Evolutionary conservation across 1,140 invertebrate species (phyloP), one percentile per base, ranked within the genome.

Genomic region (Temnothorax curvispinosus): DNA sequence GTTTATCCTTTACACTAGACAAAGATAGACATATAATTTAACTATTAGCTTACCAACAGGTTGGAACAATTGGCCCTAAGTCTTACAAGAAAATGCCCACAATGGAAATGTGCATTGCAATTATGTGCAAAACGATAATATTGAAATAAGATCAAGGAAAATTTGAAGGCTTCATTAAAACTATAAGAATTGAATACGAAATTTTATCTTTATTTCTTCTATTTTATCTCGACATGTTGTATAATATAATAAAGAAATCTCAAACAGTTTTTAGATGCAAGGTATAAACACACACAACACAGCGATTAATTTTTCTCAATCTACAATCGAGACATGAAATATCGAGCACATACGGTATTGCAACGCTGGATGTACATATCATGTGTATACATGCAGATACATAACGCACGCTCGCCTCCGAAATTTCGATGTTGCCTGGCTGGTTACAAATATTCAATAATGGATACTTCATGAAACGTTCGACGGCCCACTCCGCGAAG

Each of bases 391-490:
- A 27, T 27, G 27, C 1, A 27, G 27, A n/a, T 67, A 74, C 7
- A 18, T 4, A 18, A 35, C 13, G 38, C 64, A 32, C 35, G 35
- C 11, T 27, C 13, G 13, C 27, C 47, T 82, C 4, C n/a, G 15
- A 81, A 81, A 81, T 81, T 21, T 84, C 80, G 80, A 69, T 50
- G 44, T 60, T 60, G 27, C 67, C 27, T 21, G 27, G 80, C 44
- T 41, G 54, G 47, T 84, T 75, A 71, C 78, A 81, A 81, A 71
- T 71, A 81, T 71, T 81, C 78, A 74, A 84, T 84, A 84, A 84
- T 50, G 52, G 69, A 75, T 71, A 58, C 41, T 69, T 62, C 41
- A 84, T 84, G 75, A 84, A 84, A 56, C 69, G 69, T 41, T 56
- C 54, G 56, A 7, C 35, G 38, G 56, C 11, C 41, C 27, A 84